A percentile compares a stretch with the other conserved stretches of the same genome.
These are phyloP conservation scores for Thamnophis elegans DNA, from an alignment of 2,797 vertebrate species.

Conservation along the genomic window DNA sequence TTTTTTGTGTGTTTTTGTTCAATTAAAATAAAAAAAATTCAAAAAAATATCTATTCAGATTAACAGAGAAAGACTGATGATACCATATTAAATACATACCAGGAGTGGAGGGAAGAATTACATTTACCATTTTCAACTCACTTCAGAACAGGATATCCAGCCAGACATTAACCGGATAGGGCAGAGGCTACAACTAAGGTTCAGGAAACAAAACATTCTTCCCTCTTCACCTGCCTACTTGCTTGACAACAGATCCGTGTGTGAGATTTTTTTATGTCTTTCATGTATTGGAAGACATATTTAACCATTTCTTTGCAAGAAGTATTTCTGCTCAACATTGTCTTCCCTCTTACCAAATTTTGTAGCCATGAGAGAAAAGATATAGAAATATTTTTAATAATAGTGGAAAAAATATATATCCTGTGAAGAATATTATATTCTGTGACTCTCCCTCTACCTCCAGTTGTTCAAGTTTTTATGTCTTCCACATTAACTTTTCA, in stretches of 20 bases:
- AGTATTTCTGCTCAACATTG: not conserved
- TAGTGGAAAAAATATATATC: too few species aligned
- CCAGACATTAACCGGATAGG: constrained; percentile 60
- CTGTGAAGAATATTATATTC: not conserved
- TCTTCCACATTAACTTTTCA: not conserved
- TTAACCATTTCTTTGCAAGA: not conserved
- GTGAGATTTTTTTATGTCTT: not conserved
- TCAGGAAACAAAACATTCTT: constrained; percentile 38
- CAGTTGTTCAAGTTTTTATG: not conserved
- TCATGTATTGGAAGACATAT: not conserved
- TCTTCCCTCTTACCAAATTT: not conserved
- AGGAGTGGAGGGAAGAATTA: not conserved
- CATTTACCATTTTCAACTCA: constrained; percentile 62
- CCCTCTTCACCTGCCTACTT: constrained; percentile 15
- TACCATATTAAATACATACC: constrained; percentile 42
- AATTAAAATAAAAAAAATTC: too few species aligned
- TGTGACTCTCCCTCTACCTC: not conserved
- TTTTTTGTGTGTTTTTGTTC: too few species aligned
- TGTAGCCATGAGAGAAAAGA: not conserved
- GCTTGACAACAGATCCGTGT: not conserved
- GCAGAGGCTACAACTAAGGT: not conserved
- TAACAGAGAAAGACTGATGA: constrained; percentile 49
- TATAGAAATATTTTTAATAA: not conserved
- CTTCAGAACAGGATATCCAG: constrained; percentile 53
- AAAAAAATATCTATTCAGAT: constrained; percentile 40